phyloP scores from a whole-genome alignment of 2,888 invertebrate genomes.

The Pristionchus mayeri region DNA sequence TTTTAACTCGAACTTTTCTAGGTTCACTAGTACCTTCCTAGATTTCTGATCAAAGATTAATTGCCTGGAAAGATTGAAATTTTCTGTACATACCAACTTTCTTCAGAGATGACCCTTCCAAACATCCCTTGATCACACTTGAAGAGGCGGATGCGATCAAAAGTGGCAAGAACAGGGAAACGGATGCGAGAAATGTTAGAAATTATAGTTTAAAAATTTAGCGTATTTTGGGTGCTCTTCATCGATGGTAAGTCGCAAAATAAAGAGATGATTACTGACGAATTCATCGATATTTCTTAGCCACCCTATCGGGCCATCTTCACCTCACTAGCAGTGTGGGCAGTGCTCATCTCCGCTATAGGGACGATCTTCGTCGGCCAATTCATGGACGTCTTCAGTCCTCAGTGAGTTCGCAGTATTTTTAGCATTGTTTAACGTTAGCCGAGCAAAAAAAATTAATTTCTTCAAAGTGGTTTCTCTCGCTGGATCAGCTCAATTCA shows the following conservation, averaged over 20 bases:
- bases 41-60: no score
- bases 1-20: neutral
- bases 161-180: neutral
- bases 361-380: constrained; percentile 26
- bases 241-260: no score
- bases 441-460: no score
- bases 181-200: no score
- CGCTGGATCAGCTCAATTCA: no score
- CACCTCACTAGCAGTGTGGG: neutral
- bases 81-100: no score
- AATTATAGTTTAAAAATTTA: no score
- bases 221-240: no score
- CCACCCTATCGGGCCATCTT: constrained; percentile 13
- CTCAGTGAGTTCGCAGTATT: neutral
- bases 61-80: no score
- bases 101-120: neutral
- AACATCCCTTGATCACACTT: neutral
- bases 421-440: no score
- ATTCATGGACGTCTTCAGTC: constrained; percentile 35
- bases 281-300: neutral
- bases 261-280: neutral
- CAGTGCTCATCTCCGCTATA: neutral
- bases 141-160: neutral
- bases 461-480: neutral
- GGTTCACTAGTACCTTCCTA: no score